phyloP scores from a whole-genome alignment of 2,888 invertebrate genomes.

The Allophyes oxyacanthae region DNA sequence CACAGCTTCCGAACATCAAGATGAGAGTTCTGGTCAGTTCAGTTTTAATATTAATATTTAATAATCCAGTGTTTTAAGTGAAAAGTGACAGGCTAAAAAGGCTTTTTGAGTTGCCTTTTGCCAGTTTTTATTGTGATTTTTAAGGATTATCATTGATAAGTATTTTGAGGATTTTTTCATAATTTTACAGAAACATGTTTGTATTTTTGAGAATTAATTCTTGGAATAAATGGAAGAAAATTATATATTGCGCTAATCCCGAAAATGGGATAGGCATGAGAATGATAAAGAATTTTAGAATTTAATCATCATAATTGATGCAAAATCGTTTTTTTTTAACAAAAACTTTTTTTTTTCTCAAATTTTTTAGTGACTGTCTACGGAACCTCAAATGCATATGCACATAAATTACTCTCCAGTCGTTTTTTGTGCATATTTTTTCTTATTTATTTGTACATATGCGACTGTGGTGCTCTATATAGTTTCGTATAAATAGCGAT shows the following conservation, averaged over 20 bases:
- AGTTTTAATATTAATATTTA: background rate
- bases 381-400: slow-evolving; percentile 13
- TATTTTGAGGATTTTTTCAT: too few species aligned
- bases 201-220: too few species aligned
- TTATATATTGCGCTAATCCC: too few species aligned
- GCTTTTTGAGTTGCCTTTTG: background rate
- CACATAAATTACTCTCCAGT: slow-evolving; percentile 9
- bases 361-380: background rate
- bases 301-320: too few species aligned
- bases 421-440: slow-evolving; percentile 30
- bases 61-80: slow-evolving; percentile 3
- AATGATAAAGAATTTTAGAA: too few species aligned
- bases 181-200: too few species aligned
- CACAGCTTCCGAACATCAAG: slow-evolving; percentile 68
- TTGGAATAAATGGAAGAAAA: too few species aligned
- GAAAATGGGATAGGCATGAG: too few species aligned
- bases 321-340: too few species aligned
- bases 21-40: slow-evolving; percentile 86
- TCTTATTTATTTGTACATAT: slow-evolving; percentile 60
- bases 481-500: slow-evolving; percentile 75
- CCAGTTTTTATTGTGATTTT: background rate
- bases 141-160: background rate
- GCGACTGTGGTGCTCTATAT: slow-evolving; percentile 62
- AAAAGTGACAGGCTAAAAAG: slow-evolving; percentile 2
- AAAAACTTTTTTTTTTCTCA: too few species aligned